Conservation (phyloP, 2,113 vertebrate species). For the Semicossyphus pulcher region DNA sequence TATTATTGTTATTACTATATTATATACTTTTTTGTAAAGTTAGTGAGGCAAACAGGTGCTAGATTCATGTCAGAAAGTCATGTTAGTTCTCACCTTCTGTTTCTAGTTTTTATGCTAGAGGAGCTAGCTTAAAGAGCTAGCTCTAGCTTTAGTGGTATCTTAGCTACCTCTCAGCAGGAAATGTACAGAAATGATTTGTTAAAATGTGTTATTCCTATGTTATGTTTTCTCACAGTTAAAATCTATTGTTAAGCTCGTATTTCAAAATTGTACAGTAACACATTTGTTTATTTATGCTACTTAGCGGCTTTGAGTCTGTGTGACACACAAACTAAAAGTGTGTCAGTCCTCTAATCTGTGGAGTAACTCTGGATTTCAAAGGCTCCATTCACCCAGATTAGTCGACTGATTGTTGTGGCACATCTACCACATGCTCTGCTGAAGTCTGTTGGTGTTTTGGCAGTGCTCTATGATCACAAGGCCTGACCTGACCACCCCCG, state of each 20-base stretch:
- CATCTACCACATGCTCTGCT: slow-evolving; percentile 28
- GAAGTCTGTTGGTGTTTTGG: slow-evolving; percentile 46
- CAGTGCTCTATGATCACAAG: slow-evolving; percentile 39
- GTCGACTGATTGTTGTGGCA: slow-evolving; percentile 18
- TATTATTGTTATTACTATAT: too few species aligned
- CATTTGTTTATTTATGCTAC: not conserved
- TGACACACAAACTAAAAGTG: not conserved
- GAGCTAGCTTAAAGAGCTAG: not conserved
- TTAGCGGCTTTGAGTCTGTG: not conserved
- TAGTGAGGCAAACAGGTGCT: too few species aligned
- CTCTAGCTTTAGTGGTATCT: not conserved
- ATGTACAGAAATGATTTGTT: not conserved
- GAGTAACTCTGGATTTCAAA: slow-evolving; percentile 25
- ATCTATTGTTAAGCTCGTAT: not conserved
- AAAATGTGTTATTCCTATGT: not conserved
- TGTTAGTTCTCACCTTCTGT: not conserved
- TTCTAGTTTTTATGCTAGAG: not conserved
- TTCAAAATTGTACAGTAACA: not conserved
- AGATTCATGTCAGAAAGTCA: too few species aligned
- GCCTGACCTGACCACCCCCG: slow-evolving; percentile 63
- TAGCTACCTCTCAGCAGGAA: not conserved
- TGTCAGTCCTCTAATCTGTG: not conserved
- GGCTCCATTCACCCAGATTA: slow-evolving; percentile 20
- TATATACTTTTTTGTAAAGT: too few species aligned
- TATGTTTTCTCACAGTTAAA: not conserved